These are phyloP conservation scores for Colius striatus DNA, from an alignment of 2,113 vertebrate species.

Conservation along the genomic window DNA sequence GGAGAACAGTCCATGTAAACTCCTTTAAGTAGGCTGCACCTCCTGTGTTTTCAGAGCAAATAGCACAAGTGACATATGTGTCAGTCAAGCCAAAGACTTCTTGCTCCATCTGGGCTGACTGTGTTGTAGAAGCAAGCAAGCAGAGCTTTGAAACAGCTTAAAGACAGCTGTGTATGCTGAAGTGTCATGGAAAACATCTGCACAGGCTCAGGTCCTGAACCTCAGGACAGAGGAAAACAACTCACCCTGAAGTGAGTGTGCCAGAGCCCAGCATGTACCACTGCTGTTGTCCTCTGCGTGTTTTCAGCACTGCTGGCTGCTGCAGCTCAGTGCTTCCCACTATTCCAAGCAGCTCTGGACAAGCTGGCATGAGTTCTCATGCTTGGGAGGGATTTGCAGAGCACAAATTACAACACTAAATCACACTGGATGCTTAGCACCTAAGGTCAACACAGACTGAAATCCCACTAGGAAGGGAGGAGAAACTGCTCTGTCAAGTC, in stretches of 20 bases:
- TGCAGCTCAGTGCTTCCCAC: not conserved
- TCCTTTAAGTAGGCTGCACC: not conserved
- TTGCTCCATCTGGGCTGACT: too few species aligned
- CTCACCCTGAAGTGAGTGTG: not conserved
- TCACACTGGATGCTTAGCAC: not conserved
- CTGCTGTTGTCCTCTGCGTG: not conserved
- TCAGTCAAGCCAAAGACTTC: not conserved
- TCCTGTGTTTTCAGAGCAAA: not conserved
- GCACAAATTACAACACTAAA: not conserved
- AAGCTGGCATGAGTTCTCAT: not conserved
- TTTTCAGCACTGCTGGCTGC: not conserved
- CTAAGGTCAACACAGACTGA: not conserved
- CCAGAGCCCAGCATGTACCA: not conserved
- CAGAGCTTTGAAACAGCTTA: not conserved
- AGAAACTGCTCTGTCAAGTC: not conserved
- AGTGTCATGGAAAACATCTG: not conserved
- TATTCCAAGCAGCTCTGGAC: not conserved
- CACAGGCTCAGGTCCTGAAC: not conserved
- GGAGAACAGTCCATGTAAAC: not conserved
- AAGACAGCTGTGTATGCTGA: not conserved
- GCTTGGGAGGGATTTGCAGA: slow-evolving; percentile 24
- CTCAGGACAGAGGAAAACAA: slow-evolving; percentile 9
- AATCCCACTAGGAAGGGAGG: not conserved
- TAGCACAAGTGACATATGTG: not conserved
- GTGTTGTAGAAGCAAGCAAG: not conserved